phyloP scores from a whole-genome alignment of 2,888 invertebrate species.

The Caenorhabditis uteleia region DNA sequence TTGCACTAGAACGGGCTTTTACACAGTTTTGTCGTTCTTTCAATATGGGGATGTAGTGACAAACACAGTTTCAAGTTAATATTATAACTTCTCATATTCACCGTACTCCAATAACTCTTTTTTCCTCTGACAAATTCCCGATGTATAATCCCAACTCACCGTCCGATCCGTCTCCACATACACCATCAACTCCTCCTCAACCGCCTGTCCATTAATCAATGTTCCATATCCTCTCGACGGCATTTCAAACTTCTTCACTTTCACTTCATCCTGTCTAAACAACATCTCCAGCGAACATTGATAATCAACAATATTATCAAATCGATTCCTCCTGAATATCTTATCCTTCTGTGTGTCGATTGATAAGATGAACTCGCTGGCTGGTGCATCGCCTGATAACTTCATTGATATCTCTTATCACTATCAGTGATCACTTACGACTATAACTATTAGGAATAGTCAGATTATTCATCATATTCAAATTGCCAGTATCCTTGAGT shows the following conservation, averaged over 20 bases:
- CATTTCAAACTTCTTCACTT: conserved; percentile 22
- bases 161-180: conserved; percentile 48
- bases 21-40: no score
- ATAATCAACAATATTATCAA: conserved; percentile 29
- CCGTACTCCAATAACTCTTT: no score
- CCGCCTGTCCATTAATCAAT: conserved; percentile 45
- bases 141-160: conserved; percentile 16
- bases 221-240: conserved; percentile 22
- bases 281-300: conserved; percentile 56
- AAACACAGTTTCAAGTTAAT: no score
- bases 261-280: conserved; percentile 37
- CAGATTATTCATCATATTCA: conserved; percentile 50
- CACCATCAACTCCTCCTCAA: conserved; percentile 49
- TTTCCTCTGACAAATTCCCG: no score
- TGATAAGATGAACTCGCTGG: conserved; percentile 46
- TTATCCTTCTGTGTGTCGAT: conserved; percentile 51
- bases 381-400: conserved; percentile 27
- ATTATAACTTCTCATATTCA: no score
- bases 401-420: background rate
- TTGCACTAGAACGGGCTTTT: no score
- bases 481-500: conserved; percentile 46
- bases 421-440: background rate
- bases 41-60: no score
- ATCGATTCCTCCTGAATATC: conserved; percentile 40
- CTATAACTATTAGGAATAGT: conserved; percentile 35